These are phyloP conservation scores for Saturnia japonica DNA, from an alignment of 2,888 invertebrate genomes.

Conservation along the genomic window DNA sequence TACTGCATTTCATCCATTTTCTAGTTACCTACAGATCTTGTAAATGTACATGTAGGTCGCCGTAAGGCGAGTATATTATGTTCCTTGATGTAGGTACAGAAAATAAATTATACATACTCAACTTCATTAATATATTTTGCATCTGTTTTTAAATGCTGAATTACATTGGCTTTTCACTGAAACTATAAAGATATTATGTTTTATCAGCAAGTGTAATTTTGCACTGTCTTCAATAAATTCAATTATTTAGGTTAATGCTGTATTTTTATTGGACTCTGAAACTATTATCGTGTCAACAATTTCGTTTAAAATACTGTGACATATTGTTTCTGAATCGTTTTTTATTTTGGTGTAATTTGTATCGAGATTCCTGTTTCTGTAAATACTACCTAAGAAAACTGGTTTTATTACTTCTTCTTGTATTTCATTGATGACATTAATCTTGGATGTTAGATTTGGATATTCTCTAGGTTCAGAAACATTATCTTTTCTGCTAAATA, in stretches of 20 bases:
- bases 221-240: background rate
- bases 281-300: background rate
- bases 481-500: constrained; percentile 46
- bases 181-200: background rate
- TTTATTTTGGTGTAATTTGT: background rate
- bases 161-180: background rate
- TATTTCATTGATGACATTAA: constrained; percentile 11
- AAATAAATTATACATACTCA: background rate
- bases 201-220: too few relatives aligned
- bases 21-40: too few relatives aligned
- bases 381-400: constrained; percentile 31
- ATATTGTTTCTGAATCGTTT: background rate
- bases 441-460: background rate
- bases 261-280: background rate
- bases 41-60: too few relatives aligned
- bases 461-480: constrained; percentile 26
- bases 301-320: constrained; percentile 4
- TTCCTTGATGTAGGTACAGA: too few relatives aligned
- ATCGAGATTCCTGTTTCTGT: constrained; percentile 28
- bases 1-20: too few relatives aligned
- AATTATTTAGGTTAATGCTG: background rate
- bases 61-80: too few relatives aligned
- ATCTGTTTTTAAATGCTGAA: too few relatives aligned
- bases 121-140: too few relatives aligned
- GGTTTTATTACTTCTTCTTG: constrained; percentile 19